These are phyloP conservation scores for Drosophila guanche DNA, from an alignment of 1,140 invertebrate genomes.

Conservation along the genomic window DNA sequence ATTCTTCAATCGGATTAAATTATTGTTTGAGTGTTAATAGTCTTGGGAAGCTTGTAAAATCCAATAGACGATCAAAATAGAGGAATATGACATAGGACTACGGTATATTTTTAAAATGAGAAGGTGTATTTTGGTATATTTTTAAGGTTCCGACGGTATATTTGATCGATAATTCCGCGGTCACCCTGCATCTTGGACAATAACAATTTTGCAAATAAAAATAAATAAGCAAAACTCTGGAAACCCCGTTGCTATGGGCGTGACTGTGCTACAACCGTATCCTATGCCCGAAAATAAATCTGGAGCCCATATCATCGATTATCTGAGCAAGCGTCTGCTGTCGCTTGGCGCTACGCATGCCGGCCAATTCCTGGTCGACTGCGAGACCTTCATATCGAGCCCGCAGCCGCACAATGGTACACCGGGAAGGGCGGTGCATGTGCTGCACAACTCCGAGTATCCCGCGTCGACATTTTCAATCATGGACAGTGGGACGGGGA, in stretches of 20 bases:
- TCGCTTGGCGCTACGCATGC: slow-evolving; percentile 93
- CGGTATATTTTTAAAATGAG: no score
- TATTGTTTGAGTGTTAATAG: no score
- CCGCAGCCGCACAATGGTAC: slow-evolving; percentile 86
- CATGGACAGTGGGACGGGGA: slow-evolving; percentile 91
- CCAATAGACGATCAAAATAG: no score
- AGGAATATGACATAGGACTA: no score
- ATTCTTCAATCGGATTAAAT: no score
- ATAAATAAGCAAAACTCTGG: no score
- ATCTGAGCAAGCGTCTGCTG: slow-evolving; percentile 92
- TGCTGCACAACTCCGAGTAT: slow-evolving; percentile 97
- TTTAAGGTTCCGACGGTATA: no score
- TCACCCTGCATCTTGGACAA: no score
- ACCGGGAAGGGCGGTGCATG: slow-evolving; percentile 91
- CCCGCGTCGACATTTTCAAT: slow-evolving; percentile 97
- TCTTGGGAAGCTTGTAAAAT: no score
- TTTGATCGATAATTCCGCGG: no score
- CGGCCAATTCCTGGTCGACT: slow-evolving; percentile 96
- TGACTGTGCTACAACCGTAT: slow-evolving; percentile 89
- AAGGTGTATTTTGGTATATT: no score
- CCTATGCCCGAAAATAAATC: slow-evolving; percentile 93
- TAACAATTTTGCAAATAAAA: neutral
- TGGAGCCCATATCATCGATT: slow-evolving; percentile 93
- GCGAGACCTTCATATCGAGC: slow-evolving; percentile 95
- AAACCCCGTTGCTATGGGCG: slow-evolving; percentile 55